A percentile compares a stretch with the other conserved stretches of the same genome.
Evolutionary conservation across 2,888 invertebrate genomes (phyloP).

Genomic region (Nasonovia ribisnigri): DNA sequence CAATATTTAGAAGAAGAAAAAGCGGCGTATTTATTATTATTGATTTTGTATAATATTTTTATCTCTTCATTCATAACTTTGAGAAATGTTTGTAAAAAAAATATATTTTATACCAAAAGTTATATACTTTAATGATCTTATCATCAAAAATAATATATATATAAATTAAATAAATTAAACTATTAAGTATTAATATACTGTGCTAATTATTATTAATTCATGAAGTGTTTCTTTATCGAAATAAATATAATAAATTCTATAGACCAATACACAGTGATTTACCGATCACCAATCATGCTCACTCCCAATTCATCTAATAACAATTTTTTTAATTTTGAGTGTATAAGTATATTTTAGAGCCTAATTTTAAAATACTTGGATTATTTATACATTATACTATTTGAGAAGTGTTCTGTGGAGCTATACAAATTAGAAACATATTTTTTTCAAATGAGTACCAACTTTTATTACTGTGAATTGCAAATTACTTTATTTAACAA

Average conservation of each 20-base stretch:
- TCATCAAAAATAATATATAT: too few species aligned
- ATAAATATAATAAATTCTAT: neutral
- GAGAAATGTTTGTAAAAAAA: neutral
- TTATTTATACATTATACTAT: neutral
- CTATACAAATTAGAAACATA: neutral
- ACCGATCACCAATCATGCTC: neutral
- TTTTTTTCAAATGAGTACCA: neutral
- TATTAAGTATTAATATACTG: neutral
- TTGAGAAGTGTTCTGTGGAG: neutral
- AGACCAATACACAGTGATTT: neutral
- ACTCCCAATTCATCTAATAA: neutral
- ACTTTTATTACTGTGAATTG: neutral
- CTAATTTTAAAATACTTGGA: neutral
- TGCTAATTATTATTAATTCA: neutral
- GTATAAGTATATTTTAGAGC: neutral
- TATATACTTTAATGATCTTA: neutral
- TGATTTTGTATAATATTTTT: neutral
- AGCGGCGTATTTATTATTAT: slow-evolving; percentile 7
- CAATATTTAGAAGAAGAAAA: neutral
- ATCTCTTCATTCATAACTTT: neutral
- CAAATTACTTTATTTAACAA: neutral
- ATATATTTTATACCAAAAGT: neutral
- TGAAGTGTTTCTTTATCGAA: neutral
- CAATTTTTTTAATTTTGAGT: neutral
- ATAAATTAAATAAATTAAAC: too few species aligned